Conservation (phyloP, 2,888 invertebrate genomes). For the Leptopterna dolabrata region DNA sequence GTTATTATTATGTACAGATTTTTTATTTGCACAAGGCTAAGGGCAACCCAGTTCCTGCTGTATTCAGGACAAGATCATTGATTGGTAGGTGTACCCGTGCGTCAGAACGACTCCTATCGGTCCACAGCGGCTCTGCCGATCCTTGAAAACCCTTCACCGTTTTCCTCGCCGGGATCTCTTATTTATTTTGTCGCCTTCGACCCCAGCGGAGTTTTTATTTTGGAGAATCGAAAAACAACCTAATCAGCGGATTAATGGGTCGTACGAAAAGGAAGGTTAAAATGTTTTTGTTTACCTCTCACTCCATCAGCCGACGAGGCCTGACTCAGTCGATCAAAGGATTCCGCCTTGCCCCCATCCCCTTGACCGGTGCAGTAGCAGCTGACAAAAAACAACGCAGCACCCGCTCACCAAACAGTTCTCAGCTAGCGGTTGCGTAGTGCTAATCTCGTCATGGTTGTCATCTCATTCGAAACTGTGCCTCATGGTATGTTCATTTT, state of each 20-base stretch:
- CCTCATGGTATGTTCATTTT: not conserved
- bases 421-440: not conserved
- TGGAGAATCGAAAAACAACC: not conserved
- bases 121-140: not conserved
- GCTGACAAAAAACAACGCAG: not conserved
- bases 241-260: not conserved
- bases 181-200: not conserved
- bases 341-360: slow-evolving; percentile 3
- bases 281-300: not conserved
- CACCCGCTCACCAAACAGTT: not conserved
- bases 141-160: not conserved
- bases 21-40: no score
- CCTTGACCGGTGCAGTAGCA: not conserved
- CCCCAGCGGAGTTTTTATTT: not conserved
- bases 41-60: no score
- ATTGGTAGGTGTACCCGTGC: not conserved
- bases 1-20: no score
- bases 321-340: not conserved
- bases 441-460: not conserved
- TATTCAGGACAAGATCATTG: not conserved
- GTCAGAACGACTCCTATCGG: not conserved
- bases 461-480: not conserved
- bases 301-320: not conserved
- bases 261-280: not conserved
- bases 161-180: not conserved